Conservation (phyloP, 2,888 invertebrate species). For the Mantis religiosa region DNA sequence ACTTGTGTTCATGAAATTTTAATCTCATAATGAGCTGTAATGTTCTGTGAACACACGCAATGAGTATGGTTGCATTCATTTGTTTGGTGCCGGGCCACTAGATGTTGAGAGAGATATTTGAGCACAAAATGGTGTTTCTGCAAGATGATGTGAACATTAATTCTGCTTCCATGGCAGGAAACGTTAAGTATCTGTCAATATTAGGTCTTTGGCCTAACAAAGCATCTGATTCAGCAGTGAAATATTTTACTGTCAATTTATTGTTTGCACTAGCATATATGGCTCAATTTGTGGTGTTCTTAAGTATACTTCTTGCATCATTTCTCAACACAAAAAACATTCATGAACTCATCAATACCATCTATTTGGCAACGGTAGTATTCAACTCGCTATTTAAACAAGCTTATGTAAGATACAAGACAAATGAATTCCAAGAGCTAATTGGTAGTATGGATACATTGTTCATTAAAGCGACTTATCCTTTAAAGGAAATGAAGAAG, state of each 20-base stretch:
- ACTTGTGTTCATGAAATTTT: background rate
- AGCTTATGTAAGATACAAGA: background rate
- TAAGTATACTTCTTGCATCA: background rate
- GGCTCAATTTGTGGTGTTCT: background rate
- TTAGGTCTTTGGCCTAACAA: background rate
- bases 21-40: background rate
- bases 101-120: background rate
- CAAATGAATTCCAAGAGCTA: background rate
- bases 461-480: background rate
- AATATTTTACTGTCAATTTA: background rate
- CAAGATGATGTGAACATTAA: background rate
- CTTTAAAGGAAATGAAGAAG: background rate
- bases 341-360: background rate
- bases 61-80: background rate
- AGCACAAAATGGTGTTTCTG: background rate
- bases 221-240: background rate
- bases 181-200: background rate
- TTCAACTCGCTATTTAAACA: background rate
- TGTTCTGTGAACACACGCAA: background rate
- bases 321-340: background rate
- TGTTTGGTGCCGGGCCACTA: background rate
- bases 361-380: background rate
- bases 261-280: background rate
- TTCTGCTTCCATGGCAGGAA: background rate
- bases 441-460: background rate